A percentile compares a stretch with the other conserved stretches of the same genome.
phyloP scores from a whole-genome alignment of 2,113 vertebrate species.

The Dicrurus megarhynchus region DNA sequence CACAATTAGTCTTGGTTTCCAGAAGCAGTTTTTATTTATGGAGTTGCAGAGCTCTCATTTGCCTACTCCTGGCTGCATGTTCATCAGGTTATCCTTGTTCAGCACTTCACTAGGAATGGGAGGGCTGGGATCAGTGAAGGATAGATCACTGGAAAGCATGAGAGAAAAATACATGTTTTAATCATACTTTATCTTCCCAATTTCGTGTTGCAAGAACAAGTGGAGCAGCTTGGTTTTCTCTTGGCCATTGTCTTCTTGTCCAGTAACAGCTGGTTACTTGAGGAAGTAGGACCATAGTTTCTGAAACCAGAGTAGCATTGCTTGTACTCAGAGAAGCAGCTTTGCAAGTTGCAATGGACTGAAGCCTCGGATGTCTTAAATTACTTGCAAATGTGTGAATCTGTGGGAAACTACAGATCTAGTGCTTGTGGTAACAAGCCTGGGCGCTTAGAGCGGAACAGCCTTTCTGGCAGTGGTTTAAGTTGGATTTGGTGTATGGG shows the following conservation, averaged over 20 bases:
- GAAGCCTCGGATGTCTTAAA: neutral
- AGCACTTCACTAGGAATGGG: neutral
- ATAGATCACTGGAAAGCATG: neutral
- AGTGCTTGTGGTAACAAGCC: neutral
- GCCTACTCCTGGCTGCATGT: neutral
- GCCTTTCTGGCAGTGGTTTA: neutral
- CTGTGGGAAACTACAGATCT: neutral
- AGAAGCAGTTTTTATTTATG: neutral
- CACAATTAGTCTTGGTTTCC: neutral
- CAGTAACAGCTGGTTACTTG: neutral
- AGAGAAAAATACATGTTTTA: neutral
- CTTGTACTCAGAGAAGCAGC: neutral
- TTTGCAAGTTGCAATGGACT: neutral
- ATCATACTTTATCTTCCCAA: neutral
- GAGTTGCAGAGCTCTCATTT: neutral
- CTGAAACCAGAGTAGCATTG: rapidly evolving
- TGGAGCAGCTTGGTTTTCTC: neutral
- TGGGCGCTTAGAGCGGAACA: neutral
- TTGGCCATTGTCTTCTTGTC: rapidly evolving
- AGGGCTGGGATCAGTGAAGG: neutral
- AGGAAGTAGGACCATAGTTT: rapidly evolving
- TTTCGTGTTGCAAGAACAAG: neutral
- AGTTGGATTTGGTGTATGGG: neutral
- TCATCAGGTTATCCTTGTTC: neutral
- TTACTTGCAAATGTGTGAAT: neutral